phyloP scores from a whole-genome alignment of 2,113 vertebrate species.

The Mustelus asterias region DNA sequence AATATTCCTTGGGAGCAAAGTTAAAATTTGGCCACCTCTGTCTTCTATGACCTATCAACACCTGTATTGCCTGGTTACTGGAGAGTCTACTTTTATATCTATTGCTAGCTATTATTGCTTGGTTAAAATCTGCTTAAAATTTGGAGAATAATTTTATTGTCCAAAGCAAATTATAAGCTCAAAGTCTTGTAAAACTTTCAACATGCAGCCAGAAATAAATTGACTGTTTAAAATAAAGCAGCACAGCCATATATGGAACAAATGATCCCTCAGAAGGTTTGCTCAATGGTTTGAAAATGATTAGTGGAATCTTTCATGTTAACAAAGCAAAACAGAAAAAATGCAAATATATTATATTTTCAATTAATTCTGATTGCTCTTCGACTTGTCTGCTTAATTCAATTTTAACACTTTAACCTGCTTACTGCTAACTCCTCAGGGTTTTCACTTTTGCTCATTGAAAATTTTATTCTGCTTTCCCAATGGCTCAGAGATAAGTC shows the following conservation, averaged over 20 bases:
- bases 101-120: background rate
- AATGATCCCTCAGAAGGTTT: background rate
- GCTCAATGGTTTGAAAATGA: background rate
- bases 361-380: background rate
- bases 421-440: background rate
- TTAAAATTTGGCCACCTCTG: background rate
- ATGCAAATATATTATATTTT: background rate
- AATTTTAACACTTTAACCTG: background rate
- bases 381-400: background rate
- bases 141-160: background rate
- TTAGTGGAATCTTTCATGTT: background rate
- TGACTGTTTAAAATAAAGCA: background rate
- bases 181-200: background rate
- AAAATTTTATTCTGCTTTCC: background rate
- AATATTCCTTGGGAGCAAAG: background rate
- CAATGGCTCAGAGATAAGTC: background rate
- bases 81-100: background rate
- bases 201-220: background rate
- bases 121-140: background rate
- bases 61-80: background rate
- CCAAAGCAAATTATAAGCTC: background rate
- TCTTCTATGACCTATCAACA: background rate
- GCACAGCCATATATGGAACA: background rate
- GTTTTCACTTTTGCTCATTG: background rate
- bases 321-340: background rate